Conservation (phyloP, 2,888 invertebrate genomes). For the Cryptus armator region DNA sequence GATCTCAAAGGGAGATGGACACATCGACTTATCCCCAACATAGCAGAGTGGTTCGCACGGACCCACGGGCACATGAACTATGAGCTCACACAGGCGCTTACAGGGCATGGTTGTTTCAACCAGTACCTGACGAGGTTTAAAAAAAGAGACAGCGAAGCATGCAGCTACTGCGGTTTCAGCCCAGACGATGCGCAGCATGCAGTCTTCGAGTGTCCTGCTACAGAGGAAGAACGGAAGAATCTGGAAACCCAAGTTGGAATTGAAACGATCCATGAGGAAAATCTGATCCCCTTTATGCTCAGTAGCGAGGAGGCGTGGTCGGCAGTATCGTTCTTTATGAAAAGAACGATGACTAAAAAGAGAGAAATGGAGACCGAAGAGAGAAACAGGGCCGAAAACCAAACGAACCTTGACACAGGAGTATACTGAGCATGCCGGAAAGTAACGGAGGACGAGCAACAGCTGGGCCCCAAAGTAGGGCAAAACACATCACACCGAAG, state of each 20-base stretch:
- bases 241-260: not conserved
- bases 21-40: conserved; percentile 46
- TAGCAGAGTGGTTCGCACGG: conserved; percentile 46
- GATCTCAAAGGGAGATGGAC: conserved; percentile 49
- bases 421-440: no score
- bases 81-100: conserved; percentile 68
- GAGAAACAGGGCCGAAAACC: not conserved
- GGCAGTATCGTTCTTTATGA: not conserved
- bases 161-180: conserved; percentile 65
- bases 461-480: not conserved
- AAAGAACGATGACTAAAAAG: conserved; percentile 6
- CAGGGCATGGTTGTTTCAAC: conserved; percentile 73
- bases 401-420: not conserved
- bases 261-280: not conserved
- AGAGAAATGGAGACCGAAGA: conserved; percentile 8
- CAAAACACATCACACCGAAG: conserved; percentile 4
- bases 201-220: conserved; percentile 36
- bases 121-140: conserved; percentile 64
- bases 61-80: conserved; percentile 57
- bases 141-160: conserved; percentile 73
- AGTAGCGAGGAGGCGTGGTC: conserved; percentile 13
- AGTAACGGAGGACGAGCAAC: not conserved
- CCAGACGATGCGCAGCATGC: conserved; percentile 47
- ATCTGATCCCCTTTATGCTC: conserved; percentile 31
- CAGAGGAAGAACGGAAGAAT: conserved; percentile 21